Evolutionary conservation across 2,113 vertebrate species (phyloP).

Genomic region (Phodopus roborovskii): DNA sequence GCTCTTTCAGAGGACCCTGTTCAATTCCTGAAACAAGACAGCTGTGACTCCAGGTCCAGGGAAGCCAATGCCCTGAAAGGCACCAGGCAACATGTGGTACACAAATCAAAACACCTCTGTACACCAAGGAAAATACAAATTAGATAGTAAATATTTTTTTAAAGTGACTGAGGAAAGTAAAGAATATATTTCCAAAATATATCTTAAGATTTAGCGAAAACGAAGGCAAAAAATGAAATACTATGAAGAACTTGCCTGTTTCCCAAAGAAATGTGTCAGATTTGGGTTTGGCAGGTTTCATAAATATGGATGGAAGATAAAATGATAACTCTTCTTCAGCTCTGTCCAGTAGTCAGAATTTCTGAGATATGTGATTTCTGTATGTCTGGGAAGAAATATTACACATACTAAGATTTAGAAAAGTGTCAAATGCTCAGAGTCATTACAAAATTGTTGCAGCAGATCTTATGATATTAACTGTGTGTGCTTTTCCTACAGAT

Average conservation of each 20-base stretch:
- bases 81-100: neutral
- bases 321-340: neutral
- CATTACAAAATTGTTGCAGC: neutral
- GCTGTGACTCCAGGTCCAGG: no score
- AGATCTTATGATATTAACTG: neutral
- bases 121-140: neutral
- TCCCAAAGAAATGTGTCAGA: neutral
- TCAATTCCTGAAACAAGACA: neutral
- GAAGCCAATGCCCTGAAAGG: no score
- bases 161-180: neutral
- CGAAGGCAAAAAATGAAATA: neutral
- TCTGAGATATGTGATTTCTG: neutral
- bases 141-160: neutral
- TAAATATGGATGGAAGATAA: neutral
- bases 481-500: neutral
- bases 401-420: neutral
- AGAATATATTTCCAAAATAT: neutral
- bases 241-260: neutral
- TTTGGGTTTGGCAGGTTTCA: neutral
- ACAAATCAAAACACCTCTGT: neutral
- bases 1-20: neutral
- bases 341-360: neutral
- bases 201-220: neutral
- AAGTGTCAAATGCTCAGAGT: neutral
- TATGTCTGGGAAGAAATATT: neutral